Evolutionary conservation across 2,888 invertebrate genomes (phyloP), one percentile per base, ranked within the genome.

Genomic region (Coenonympha glycerion): DNA sequence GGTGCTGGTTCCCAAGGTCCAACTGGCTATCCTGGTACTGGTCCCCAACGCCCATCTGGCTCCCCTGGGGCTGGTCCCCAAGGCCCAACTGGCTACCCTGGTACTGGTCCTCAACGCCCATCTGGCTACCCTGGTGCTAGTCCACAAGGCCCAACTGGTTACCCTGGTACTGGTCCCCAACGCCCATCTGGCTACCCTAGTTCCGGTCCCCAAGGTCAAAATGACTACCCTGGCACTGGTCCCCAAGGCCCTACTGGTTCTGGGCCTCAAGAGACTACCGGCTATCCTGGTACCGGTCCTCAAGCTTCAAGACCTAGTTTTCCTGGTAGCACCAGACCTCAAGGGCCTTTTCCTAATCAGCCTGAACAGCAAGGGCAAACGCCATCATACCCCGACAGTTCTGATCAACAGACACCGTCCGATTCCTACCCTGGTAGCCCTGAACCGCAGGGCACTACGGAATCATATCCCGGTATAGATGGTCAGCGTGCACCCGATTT

Each of bases 371-470:
- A 44, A 13, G 21, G 15, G 13, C 22, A 31, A 33, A 33, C 21
- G 2, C 5, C 65, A n/a, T 55, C 64, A 6, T 71, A 65, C 49
- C 68, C 66, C 22, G 63, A 65, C 3, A 58, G 55, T 18, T 51
- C 60, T 26, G 56, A 64, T 36, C 71, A 71, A 61, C 67, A 73
- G 16, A 64, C 73, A 18, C 63, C 33, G 26, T 18, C 41, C n/a
- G 62, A 68, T 46, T 49, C 64, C 28, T 73, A 67, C 57, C 55
- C 53, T 3, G 39, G 42, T 11, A 42, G 46, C 15, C 69, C 79
- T 49, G 74, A 76, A 28, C 67, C 73, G 19, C 71, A 74, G 50
- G 73, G 76, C 9, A 72, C 79, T 28, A 56, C 66, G 16, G 68
- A 68, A 6, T 68, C 70, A 1, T 47, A 47, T 16, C 45, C 56